phyloP scores from a whole-genome alignment of 1,140 invertebrate species.

The Aphidius gifuensis region DNA sequence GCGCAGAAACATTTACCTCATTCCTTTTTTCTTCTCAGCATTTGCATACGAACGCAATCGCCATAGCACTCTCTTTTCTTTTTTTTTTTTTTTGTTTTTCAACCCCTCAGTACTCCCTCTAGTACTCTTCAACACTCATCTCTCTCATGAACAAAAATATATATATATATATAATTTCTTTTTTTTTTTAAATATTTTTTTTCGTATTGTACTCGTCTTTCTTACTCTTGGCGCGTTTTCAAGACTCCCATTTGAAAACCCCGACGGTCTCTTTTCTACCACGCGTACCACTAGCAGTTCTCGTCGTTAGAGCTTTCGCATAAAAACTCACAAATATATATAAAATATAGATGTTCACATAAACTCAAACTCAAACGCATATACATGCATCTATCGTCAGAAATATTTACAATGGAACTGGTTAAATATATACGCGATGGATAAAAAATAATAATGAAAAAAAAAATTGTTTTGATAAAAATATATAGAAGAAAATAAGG shows the following conservation, averaged over 20 bases:
- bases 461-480: not conserved
- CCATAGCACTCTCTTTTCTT: conserved; percentile 21
- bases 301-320: not conserved
- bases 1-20: conserved; percentile 43
- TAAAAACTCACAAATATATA: not conserved
- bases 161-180: not conserved
- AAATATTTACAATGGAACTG: too few relatives aligned
- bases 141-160: too few relatives aligned
- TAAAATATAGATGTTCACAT: not conserved
- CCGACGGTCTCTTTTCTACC: not conserved
- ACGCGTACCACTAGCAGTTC: conserved; percentile 1
- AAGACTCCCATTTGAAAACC: conserved; percentile 9
- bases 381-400: too few relatives aligned
- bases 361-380: too few relatives aligned
- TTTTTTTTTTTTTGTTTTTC: conserved; percentile 14
- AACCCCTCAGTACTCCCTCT: conserved; percentile 1
- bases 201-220: not conserved
- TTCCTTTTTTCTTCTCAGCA: conserved; percentile 19
- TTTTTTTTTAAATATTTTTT: conserved; percentile 6
- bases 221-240: conserved; percentile 18
- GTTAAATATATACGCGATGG: too few relatives aligned
- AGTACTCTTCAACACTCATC: conserved; percentile 19
- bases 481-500: not conserved
- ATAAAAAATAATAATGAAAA: too few relatives aligned
- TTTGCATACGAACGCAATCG: conserved; percentile 45